Evolutionary conservation across 2,888 invertebrate species (phyloP).

Genomic region (Aethes cnicana): DNA sequence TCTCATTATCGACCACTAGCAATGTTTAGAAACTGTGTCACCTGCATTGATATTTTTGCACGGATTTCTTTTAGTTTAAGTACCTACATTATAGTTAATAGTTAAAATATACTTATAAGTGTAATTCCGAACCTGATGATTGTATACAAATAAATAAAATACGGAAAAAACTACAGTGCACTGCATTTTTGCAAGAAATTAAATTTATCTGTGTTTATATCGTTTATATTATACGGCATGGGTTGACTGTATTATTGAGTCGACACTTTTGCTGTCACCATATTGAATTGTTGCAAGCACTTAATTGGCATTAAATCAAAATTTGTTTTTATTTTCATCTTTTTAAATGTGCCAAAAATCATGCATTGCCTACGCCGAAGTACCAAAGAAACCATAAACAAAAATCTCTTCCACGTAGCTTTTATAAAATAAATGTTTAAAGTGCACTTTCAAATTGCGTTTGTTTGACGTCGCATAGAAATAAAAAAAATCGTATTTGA

Average conservation of each 20-base stretch:
- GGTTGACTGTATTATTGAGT: too few relatives aligned
- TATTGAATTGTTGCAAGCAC: too few relatives aligned
- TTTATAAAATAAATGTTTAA: constrained; percentile 43
- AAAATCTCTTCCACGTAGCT: constrained; percentile 37
- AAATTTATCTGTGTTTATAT: too few relatives aligned
- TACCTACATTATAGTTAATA: background rate
- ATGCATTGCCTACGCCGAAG: constrained; percentile 23
- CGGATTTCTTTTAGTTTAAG: constrained; percentile 36
- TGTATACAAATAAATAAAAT: too few relatives aligned
- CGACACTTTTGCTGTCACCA: too few relatives aligned
- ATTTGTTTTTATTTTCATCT: background rate
- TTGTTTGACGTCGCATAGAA: constrained; percentile 50
- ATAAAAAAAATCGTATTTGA: constrained; percentile 50
- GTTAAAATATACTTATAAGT: too few relatives aligned
- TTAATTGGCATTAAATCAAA: too few relatives aligned
- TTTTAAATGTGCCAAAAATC: constrained; percentile 47
- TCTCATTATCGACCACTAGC: constrained; percentile 25
- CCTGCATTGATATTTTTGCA: constrained; percentile 34
- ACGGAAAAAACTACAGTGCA: too few relatives aligned
- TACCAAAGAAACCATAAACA: constrained; percentile 21
- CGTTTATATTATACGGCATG: too few relatives aligned
- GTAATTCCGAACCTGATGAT: too few relatives aligned
- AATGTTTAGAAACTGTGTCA: constrained; percentile 23
- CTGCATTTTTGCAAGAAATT: too few relatives aligned
- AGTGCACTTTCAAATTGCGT: constrained; percentile 62